These are phyloP conservation scores for Diploscapter pachys DNA, from an alignment of 1,140 invertebrate genomes.

Conservation along the genomic window DNA sequence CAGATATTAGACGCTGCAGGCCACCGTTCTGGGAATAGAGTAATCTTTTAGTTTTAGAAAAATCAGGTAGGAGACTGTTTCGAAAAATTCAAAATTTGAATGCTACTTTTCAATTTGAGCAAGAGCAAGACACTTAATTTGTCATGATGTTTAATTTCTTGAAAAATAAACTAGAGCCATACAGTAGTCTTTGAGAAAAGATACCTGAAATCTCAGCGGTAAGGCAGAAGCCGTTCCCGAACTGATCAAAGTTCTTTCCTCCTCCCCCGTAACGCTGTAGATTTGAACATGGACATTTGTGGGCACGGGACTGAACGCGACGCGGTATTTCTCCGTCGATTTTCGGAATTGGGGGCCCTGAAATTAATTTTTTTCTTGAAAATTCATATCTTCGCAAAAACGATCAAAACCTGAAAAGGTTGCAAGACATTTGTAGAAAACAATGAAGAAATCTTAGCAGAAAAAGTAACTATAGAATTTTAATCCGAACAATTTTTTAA, in stretches of 20 bases:
- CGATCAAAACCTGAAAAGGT: too few relatives aligned
- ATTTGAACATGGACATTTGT: conserved; percentile 31
- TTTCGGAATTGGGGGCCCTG: conserved; percentile 27
- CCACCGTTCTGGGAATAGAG: conserved; percentile 26
- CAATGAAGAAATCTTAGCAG: too few relatives aligned
- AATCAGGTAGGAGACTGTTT: not conserved
- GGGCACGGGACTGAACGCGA: conserved; percentile 28
- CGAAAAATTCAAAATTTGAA: not conserved
- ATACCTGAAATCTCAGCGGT: conserved; percentile 22
- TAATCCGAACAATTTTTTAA: too few relatives aligned
- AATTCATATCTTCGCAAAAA: not conserved
- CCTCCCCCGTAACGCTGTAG: conserved; percentile 12
- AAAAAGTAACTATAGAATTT: not conserved
- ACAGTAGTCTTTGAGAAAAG: not conserved
- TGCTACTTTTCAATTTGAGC: too few relatives aligned
- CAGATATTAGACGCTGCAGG: conserved; percentile 1
- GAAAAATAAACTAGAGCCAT: not conserved
- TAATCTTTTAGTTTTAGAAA: not conserved
- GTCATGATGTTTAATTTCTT: too few relatives aligned
- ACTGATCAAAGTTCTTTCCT: conserved; percentile 17
- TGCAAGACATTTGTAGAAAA: too few relatives aligned
- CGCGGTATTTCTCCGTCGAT: conserved; percentile 27
- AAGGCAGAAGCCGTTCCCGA: conserved; percentile 23
- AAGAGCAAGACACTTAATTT: too few relatives aligned
- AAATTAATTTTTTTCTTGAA: not conserved